Percentiles rank a stretch among this genome's conserved stretches.
Conservation (phyloP, 2,888 invertebrate species). For the Odontocerum albicorne region DNA sequence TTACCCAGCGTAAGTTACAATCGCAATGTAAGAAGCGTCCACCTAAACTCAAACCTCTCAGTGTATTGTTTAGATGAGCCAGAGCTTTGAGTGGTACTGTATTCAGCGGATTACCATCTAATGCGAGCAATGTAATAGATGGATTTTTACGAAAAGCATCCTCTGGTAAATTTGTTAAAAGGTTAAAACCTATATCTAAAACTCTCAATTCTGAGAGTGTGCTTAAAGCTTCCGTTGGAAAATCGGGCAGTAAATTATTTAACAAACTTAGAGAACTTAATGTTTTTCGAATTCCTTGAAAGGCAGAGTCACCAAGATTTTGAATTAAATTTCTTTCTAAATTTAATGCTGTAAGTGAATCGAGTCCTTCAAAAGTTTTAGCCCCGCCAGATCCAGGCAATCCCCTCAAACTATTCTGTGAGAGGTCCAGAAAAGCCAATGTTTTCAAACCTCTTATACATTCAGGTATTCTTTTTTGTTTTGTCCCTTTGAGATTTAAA, state of each 20-base stretch:
- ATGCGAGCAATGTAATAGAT: conserved; percentile 80
- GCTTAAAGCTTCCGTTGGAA: conserved; percentile 80
- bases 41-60: conserved; percentile 84
- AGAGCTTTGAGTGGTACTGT: conserved; percentile 82
- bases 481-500: conserved; percentile 85
- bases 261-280: conserved; percentile 85
- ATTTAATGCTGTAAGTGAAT: conserved; percentile 83
- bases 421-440: conserved; percentile 85
- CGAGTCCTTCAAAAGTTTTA: conserved; percentile 73
- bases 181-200: conserved; percentile 89
- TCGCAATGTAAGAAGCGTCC: conserved; percentile 88
- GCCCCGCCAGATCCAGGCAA: conserved; percentile 71
- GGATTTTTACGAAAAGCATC: conserved; percentile 82
- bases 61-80: conserved; percentile 75
- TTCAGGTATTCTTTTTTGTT: conserved; percentile 77
- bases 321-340: conserved; percentile 87
- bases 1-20: conserved; percentile 85
- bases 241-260: conserved; percentile 86
- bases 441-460: conserved; percentile 76
- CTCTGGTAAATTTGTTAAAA: conserved; percentile 77
- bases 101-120: conserved; percentile 88
- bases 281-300: conserved; percentile 76
- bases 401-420: conserved; percentile 84
- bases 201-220: conserved; percentile 80
- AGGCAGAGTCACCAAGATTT: conserved; percentile 72